Percentiles rank a stretch among this genome's conserved stretches.
These are phyloP conservation scores for Punctoribates punctum DNA, from an alignment of 2,888 invertebrate species.

Conservation along the genomic window DNA sequence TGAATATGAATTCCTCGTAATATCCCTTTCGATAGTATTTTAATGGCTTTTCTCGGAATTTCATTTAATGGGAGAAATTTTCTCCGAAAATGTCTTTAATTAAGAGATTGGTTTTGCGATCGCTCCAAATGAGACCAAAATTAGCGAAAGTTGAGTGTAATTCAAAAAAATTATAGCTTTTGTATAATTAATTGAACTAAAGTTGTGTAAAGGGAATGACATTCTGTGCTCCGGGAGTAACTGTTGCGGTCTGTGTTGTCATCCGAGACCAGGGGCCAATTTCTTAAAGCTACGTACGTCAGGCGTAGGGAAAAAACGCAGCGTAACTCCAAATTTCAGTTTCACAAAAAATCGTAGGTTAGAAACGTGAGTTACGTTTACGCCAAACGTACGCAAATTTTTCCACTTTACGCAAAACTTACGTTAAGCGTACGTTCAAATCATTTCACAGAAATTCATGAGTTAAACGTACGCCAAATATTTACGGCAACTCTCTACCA, in stretches of 20 bases:
- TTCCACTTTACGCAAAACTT: no score
- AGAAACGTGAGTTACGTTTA: no score
- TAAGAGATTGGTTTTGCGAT: background rate
- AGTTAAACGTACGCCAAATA: no score
- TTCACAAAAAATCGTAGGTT: no score
- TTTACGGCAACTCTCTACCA: no score
- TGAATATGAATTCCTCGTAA: conserved; percentile 28
- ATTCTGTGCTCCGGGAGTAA: no score
- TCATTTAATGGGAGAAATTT: background rate
- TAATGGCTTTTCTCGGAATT: background rate
- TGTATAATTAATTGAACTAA: background rate
- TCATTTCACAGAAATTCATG: no score
- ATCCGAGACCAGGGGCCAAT: background rate
- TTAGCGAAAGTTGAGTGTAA: background rate
- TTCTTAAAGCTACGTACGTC: no score
- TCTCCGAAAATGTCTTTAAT: background rate
- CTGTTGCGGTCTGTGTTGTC: background rate
- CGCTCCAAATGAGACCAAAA: background rate
- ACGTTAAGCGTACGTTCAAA: no score
- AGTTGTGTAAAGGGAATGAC: background rate
- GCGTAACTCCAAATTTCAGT: no score
- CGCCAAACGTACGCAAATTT: no score
- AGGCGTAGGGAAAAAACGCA: no score
- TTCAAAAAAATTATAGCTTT: background rate
- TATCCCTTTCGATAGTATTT: background rate